Conservation (phyloP, 1,140 invertebrate species). For the Monochamus saltuarius region DNA sequence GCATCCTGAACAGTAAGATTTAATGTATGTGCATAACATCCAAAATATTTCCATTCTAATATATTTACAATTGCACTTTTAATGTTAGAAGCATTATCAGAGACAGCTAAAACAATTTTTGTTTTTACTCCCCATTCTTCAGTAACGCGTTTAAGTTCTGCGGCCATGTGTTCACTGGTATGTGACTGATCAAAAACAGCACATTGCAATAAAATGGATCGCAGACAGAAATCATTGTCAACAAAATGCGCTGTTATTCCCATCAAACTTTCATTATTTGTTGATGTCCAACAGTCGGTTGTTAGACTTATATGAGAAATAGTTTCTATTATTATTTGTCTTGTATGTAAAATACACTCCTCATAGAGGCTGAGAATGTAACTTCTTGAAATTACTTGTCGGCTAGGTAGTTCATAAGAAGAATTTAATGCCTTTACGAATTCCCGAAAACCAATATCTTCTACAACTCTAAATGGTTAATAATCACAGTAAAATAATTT, state of each 20-base stretch:
- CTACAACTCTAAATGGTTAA: too few species aligned
- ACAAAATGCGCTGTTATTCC: conserved; percentile 27
- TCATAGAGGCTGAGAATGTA: too few species aligned
- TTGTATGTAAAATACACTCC: too few species aligned
- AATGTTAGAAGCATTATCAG: conserved; percentile 43
- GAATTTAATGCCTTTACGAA: too few species aligned
- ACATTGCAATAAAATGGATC: conserved; percentile 23
- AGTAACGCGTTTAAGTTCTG: conserved; percentile 26
- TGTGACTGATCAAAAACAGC: conserved; percentile 13
- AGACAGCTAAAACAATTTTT: conserved; percentile 32
- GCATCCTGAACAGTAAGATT: too few species aligned
- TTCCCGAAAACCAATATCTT: too few species aligned
- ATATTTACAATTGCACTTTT: conserved; percentile 29
- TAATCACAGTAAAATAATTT: too few species aligned
- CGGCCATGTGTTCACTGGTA: conserved; percentile 27
- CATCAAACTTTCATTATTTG: conserved; percentile 22
- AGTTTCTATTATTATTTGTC: too few species aligned
- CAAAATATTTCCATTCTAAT: conserved; percentile 34
- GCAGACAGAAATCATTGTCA: conserved; percentile 21
- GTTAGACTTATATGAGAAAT: too few species aligned
- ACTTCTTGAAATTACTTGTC: too few species aligned
- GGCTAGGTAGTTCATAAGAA: too few species aligned
- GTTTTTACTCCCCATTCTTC: conserved; percentile 33
- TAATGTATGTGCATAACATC: conserved; percentile 41
- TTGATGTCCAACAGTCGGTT: conserved; percentile 22